A percentile compares a stretch with the other conserved stretches of the same genome.
Evolutionary conservation across 2,888 invertebrate genomes (phyloP).

Genomic region (Plebejus argus): DNA sequence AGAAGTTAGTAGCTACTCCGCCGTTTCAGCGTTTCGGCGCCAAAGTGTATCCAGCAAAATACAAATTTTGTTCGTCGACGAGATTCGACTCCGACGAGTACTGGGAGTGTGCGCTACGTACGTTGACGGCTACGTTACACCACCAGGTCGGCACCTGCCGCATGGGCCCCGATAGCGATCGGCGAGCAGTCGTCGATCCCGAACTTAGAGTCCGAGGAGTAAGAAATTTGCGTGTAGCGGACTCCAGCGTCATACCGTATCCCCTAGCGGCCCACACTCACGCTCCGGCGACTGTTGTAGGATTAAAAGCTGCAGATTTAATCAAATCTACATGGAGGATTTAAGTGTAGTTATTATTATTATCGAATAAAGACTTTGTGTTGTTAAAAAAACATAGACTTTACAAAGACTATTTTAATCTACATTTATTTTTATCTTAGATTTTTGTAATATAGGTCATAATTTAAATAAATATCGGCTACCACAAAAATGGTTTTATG

Average conservation of each 20-base stretch:
- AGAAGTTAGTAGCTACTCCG: conserved; percentile 79
- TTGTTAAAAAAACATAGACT: background rate
- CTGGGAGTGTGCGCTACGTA: conserved; percentile 85
- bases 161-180: conserved; percentile 85
- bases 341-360: background rate
- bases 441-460: background rate
- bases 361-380: background rate
- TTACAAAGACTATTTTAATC: background rate
- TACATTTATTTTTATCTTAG: background rate
- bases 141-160: conserved; percentile 86
- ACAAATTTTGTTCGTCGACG: conserved; percentile 74
- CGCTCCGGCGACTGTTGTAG: conserved; percentile 86
- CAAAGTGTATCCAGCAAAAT: conserved; percentile 70
- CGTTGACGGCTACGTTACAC: conserved; percentile 82
- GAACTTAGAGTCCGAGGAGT: conserved; percentile 83
- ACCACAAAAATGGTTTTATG: background rate
- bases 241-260: conserved; percentile 85
- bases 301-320: conserved; percentile 86
- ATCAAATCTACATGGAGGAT: conserved; percentile 75
- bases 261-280: conserved; percentile 85
- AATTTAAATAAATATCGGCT: background rate
- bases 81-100: conserved; percentile 83
- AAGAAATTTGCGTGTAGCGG: conserved; percentile 82
- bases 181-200: conserved; percentile 83
- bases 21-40: conserved; percentile 82